Percentiles rank a stretch among this genome's conserved stretches.
phyloP scores from a whole-genome alignment of 1,140 invertebrate genomes.

The Drosophila carrolli region DNA sequence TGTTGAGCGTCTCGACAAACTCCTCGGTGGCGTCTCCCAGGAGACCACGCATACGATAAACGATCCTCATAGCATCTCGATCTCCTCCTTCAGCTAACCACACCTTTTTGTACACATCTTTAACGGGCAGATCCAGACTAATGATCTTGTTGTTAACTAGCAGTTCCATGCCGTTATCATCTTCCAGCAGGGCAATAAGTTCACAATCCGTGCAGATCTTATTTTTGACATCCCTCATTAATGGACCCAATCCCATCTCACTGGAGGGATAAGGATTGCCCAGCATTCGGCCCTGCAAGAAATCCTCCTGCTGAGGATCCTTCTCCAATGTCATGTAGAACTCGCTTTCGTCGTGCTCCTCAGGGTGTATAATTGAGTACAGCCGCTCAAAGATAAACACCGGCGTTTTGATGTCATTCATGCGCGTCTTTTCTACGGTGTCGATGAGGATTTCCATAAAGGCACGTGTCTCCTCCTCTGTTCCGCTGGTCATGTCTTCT shows the following conservation, averaged over 20 bases:
- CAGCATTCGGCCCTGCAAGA: slow-evolving; percentile 98
- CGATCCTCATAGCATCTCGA: slow-evolving; percentile 97
- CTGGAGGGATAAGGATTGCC: slow-evolving; percentile 98
- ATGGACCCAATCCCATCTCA: slow-evolving; percentile 96
- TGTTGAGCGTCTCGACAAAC: slow-evolving; percentile 97
- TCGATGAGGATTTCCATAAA: slow-evolving; percentile 99
- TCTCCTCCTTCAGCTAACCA: slow-evolving; percentile 95
- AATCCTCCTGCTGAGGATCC: slow-evolving; percentile 99
- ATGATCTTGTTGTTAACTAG: slow-evolving; percentile 99
- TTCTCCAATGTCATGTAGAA: slow-evolving; percentile 99
- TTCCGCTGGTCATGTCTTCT: slow-evolving; percentile 98
- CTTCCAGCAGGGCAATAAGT: slow-evolving; percentile 96
- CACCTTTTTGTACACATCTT: slow-evolving; percentile 95
- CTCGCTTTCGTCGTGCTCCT: slow-evolving; percentile 98
- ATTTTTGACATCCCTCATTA: slow-evolving; percentile 99
- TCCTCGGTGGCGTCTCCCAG: slow-evolving; percentile 99
- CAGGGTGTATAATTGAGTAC: slow-evolving; percentile 98
- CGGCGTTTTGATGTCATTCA: slow-evolving; percentile 96
- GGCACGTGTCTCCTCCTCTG: slow-evolving; percentile 97
- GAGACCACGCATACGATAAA: slow-evolving; percentile 99
- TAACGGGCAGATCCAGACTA: slow-evolving; percentile 96
- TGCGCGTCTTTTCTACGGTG: slow-evolving; percentile 96
- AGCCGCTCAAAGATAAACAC: slow-evolving; percentile 99
- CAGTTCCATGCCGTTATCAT: slow-evolving; percentile 99
- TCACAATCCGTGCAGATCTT: slow-evolving; percentile 99